Base-by-base conservation (phyloP, 2,113 vertebrate species). In the Sinosuthora webbiana region DNA sequence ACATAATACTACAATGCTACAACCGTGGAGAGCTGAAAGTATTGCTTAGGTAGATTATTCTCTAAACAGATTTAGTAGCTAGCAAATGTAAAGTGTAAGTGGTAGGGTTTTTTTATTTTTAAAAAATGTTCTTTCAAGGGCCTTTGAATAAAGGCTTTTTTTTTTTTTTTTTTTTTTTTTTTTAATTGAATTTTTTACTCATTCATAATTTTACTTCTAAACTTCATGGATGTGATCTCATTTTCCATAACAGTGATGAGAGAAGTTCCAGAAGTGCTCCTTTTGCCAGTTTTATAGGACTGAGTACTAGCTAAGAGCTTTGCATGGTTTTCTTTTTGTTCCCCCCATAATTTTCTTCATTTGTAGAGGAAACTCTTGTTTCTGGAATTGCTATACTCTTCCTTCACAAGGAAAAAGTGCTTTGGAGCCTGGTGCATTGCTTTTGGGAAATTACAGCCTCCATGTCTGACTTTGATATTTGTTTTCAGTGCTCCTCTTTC, bases 101-200 rank as follows among this genome's bases (percentile, higher is more conserved):
- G 68, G 13, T 25, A 33, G 12, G 3, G 0, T 0, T 8, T 0
- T 8, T 56, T 60, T 87, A 5, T 13, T 68, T 63, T 59, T 50
- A 37, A 37, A 4, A 41, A 78, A 41, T 23, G 1, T n/a, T 81
- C 7, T 71, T 13, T 62, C 15, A 33, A 39, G 9, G 45, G 4
- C 10, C 5, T 15, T 53, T 28, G 21, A 39, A 39, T 39, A 39
- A 39, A 39, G 37, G 37, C 37, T 39, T n/a, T n/a, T n/a, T n/a
- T n/a, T n/a, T n/a, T n/a, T n/a, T n/a, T n/a, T n/a, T n/a, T n/a
- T n/a, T n/a, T n/a, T n/a, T n/a, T n/a, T 16, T 62, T 9, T 2
- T 31, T 15, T 70, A 57, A 7, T 31, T 77, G 25, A 37, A 16
- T 63, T 83, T 52, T 68, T 2, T 37, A 11, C 31, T 3, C 0